Conservation (phyloP, 2,797 vertebrate species). For the Sebastes minor region DNA sequence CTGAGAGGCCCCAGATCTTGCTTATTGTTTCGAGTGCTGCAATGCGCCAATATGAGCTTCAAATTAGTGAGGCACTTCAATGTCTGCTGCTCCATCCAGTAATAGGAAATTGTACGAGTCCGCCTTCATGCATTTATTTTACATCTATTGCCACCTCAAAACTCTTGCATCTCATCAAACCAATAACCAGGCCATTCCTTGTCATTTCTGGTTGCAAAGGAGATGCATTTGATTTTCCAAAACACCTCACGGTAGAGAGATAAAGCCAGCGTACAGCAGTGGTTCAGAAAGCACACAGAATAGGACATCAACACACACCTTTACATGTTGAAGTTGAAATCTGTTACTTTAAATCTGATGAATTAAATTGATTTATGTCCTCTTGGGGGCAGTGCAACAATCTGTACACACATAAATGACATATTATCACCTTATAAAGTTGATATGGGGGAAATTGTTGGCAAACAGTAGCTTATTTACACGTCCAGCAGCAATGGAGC, state of each 20-base stretch:
- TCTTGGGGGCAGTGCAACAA: background rate
- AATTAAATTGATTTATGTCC: background rate
- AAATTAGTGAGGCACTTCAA: conserved; percentile 11
- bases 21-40: conserved; percentile 35
- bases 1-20: conserved; percentile 6
- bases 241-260: background rate
- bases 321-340: background rate
- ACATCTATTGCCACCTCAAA: background rate
- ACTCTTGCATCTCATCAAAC: background rate
- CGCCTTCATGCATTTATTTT: background rate
- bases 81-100: background rate
- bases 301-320: background rate
- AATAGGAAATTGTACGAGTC: background rate
- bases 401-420: background rate
- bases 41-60: conserved; percentile 10
- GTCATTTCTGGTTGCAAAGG: background rate
- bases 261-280: background rate
- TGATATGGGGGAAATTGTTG: background rate
- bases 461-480: background rate
- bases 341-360: background rate
- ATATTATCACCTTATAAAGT: background rate
- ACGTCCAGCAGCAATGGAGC: background rate
- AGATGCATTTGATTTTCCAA: background rate
- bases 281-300: background rate
- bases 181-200: background rate